phyloP scores from a whole-genome alignment of 53 echinoderm and acorn worm genomes.

The Actinopyga echinites region DNA sequence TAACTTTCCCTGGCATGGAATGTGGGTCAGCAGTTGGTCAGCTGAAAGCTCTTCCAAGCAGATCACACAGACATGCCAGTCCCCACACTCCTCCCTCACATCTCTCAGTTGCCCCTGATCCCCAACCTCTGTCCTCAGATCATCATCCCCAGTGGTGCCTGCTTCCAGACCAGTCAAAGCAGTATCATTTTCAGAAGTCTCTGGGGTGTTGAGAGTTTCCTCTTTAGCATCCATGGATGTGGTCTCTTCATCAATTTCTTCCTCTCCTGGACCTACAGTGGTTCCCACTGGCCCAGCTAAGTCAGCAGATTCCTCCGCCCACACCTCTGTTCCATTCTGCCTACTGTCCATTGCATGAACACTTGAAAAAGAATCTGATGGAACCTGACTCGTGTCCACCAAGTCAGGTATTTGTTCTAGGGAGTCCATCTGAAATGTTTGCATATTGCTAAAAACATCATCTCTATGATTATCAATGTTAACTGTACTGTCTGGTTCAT shows the following conservation, averaged over 20 bases:
- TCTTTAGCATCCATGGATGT: too few relatives aligned
- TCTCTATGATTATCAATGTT: background rate
- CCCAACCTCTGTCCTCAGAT: conserved; percentile 22
- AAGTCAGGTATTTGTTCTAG: background rate
- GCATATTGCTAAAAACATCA: background rate
- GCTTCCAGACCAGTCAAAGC: background rate
- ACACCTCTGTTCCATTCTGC: too few relatives aligned
- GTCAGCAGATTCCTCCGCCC: too few relatives aligned
- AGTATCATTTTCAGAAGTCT: too few relatives aligned
- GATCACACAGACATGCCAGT: conserved; percentile 92
- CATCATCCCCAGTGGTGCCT: background rate
- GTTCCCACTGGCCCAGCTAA: too few relatives aligned
- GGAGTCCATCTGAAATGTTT: conserved; percentile 1
- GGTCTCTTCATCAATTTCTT: too few relatives aligned
- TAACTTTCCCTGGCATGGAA: conserved; percentile 75
- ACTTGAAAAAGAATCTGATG: too few relatives aligned
- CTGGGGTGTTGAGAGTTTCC: too few relatives aligned
- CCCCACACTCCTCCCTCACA: background rate
- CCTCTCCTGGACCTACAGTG: too few relatives aligned
- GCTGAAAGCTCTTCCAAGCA: conserved; percentile 94
- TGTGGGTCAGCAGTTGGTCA: conserved; percentile 84
- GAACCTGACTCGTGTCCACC: background rate
- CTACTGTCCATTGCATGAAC: too few relatives aligned
- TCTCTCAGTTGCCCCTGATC: conserved; percentile 11
- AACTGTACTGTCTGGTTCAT: conserved; percentile 34